Evolutionary conservation across 2,797 vertebrate species (phyloP).

Genomic region (Oophaga sylvatica): DNA sequence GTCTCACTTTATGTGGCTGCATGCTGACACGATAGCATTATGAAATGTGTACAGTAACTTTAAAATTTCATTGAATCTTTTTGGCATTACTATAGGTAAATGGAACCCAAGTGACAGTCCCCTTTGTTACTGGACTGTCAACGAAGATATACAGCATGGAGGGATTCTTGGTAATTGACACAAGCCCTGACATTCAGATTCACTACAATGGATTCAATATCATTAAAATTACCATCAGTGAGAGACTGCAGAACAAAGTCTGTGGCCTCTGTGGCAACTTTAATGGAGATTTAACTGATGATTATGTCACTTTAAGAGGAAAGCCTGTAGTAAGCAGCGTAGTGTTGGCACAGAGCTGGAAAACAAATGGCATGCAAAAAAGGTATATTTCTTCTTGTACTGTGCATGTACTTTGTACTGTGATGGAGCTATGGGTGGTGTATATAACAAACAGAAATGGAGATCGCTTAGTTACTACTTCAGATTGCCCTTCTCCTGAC

Average conservation of each 20-base stretch:
- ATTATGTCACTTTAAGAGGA: slow-evolving; percentile 91
- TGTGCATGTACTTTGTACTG: background rate
- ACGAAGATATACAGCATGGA: slow-evolving; percentile 93
- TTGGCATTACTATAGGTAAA: slow-evolving; percentile 81
- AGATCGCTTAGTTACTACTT: background rate
- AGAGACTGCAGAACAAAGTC: slow-evolving; percentile 94
- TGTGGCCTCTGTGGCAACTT: slow-evolving; percentile 97
- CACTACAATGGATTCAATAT: slow-evolving; percentile 94
- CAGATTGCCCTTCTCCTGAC: too few species aligned
- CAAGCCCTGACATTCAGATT: slow-evolving; percentile 93
- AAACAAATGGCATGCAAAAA: slow-evolving; percentile 98
- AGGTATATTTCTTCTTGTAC: slow-evolving; percentile 75
- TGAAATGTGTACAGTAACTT: background rate
- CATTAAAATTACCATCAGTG: slow-evolving; percentile 90
- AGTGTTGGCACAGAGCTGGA: slow-evolving; percentile 98
- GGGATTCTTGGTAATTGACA: slow-evolving; percentile 95
- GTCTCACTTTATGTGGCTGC: background rate
- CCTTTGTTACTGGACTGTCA: slow-evolving; percentile 91
- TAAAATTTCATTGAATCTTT: background rate
- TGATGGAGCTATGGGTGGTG: background rate
- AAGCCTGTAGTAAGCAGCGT: slow-evolving; percentile 89
- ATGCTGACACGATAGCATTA: too few species aligned
- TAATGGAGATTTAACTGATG: slow-evolving; percentile 89
- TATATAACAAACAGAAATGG: background rate
- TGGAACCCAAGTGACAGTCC: slow-evolving; percentile 89